Conservation (phyloP, 2,113 vertebrate genomes). For the Calyptommatus sinebrachiatus region DNA sequence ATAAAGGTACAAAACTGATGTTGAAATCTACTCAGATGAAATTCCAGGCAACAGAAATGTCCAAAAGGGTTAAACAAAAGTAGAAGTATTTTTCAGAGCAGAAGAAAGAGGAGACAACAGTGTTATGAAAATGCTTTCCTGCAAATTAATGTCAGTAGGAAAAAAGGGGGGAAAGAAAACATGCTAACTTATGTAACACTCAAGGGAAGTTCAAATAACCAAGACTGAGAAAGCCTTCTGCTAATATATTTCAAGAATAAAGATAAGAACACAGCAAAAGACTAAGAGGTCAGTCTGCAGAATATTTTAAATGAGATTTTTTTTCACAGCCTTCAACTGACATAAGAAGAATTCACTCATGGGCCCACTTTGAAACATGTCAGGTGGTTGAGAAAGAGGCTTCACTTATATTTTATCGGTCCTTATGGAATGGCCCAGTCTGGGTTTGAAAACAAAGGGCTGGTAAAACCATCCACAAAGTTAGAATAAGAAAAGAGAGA, state of each 20-base stretch:
- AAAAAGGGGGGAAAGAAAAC: conserved; percentile 32
- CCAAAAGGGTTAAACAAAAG: conserved; percentile 1
- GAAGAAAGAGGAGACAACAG: conserved; percentile 37
- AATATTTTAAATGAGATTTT: conserved; percentile 44
- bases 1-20: background rate
- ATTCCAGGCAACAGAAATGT: background rate
- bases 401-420: conserved; percentile 29
- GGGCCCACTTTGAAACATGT: conserved; percentile 28
- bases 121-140: conserved; percentile 22
- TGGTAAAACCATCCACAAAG: background rate
- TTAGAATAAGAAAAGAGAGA: background rate
- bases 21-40: background rate
- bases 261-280: conserved; percentile 42
- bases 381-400: background rate
- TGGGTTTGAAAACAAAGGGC: conserved; percentile 16
- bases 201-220: conserved; percentile 44
- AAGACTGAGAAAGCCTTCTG: conserved; percentile 44
- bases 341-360: conserved; percentile 8
- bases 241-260: conserved; percentile 45
- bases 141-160: conserved; percentile 42
- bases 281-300: conserved; percentile 47
- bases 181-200: conserved; percentile 45
- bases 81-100: background rate
- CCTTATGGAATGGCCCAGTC: background rate
- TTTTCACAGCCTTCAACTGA: conserved; percentile 24